phyloP scores from a whole-genome alignment of 2,888 invertebrate species.

The Drosophila peninsularis region DNA sequence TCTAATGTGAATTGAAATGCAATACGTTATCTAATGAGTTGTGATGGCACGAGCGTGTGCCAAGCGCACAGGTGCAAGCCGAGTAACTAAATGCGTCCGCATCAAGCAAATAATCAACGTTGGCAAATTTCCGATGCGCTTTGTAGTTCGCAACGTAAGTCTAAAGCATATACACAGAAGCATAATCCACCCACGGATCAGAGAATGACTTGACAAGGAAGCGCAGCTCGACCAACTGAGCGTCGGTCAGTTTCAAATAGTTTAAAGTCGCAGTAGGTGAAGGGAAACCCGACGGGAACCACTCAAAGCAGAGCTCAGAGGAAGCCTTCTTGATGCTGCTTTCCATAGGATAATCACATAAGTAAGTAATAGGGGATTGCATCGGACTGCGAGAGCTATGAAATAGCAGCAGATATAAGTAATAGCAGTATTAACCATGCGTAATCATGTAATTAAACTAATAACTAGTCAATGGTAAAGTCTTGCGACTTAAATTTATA shows the following conservation, averaged over 20 bases:
- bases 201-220: background rate
- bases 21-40: conserved; percentile 56
- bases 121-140: conserved; percentile 12
- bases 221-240: background rate
- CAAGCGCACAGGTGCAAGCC: background rate
- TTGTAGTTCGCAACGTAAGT: background rate
- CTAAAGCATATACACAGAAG: background rate
- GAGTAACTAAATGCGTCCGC: conserved; percentile 2
- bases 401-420: background rate
- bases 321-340: background rate
- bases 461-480: background rate
- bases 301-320: background rate
- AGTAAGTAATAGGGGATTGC: background rate
- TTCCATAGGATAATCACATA: conserved; percentile 5
- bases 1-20: conserved; percentile 64
- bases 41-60: conserved; percentile 26
- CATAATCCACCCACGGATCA: conserved; percentile 7
- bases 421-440: background rate
- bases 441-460: background rate
- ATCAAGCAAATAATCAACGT: conserved; percentile 23
- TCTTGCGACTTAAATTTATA: background rate
- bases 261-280: background rate
- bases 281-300: background rate
- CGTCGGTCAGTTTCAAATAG: conserved; percentile 1
- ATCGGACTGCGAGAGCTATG: background rate